Evolutionary conservation across 2,888 invertebrate genomes (phyloP).

Genomic region (Tipula vernalis): DNA sequence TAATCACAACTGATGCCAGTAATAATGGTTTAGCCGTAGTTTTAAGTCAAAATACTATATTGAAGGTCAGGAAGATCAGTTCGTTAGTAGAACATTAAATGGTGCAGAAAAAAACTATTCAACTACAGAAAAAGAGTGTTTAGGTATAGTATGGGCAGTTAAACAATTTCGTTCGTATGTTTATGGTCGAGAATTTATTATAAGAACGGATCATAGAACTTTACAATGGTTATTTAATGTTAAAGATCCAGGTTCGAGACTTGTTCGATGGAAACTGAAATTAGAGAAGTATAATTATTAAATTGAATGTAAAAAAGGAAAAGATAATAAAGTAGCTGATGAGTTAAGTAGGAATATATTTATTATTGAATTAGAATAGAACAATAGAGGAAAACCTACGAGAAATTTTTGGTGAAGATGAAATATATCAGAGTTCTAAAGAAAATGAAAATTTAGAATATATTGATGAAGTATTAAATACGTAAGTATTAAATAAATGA

Average conservation of each 20-base stretch:
- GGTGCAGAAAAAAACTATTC: conserved; percentile 17
- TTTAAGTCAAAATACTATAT: background rate
- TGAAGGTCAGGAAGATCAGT: conserved; percentile 19
- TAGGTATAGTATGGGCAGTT: conserved; percentile 21
- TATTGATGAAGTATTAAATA: background rate
- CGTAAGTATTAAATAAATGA: background rate
- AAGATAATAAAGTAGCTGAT: too few relatives aligned
- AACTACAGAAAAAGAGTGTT: conserved; percentile 20
- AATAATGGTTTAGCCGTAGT: background rate
- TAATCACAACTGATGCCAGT: background rate
- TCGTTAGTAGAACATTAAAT: conserved; percentile 18
- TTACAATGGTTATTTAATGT: too few relatives aligned
- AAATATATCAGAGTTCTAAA: background rate
- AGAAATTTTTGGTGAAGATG: background rate
- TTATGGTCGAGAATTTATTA: too few relatives aligned
- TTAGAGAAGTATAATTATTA: too few relatives aligned
- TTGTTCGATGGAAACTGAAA: too few relatives aligned
- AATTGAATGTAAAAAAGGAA: too few relatives aligned
- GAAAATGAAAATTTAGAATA: background rate
- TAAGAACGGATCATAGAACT: too few relatives aligned
- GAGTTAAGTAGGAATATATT: conserved; percentile 14
- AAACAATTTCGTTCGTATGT: too few relatives aligned
- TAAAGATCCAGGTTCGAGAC: too few relatives aligned
- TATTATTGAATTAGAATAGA: background rate
- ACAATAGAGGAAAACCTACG: background rate